Evolutionary conservation across 2,888 invertebrate species (phyloP).

Genomic region (Griposia aprilina): DNA sequence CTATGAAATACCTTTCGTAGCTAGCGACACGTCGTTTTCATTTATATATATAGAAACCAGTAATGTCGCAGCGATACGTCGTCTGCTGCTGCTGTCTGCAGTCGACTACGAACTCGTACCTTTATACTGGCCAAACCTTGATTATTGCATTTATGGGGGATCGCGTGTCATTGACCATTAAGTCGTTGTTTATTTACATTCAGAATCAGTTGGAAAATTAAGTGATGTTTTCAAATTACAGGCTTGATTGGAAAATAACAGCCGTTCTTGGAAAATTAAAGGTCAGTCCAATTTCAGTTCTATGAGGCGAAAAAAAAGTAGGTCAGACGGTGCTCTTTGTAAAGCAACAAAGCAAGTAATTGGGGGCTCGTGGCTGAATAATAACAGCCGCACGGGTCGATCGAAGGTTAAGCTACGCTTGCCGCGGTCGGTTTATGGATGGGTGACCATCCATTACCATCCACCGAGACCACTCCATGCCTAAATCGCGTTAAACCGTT

Average conservation of each 20-base stretch:
- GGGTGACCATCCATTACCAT: too few relatives aligned
- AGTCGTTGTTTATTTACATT: conserved; percentile 22
- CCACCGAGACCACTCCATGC: too few relatives aligned
- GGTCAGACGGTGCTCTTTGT: not conserved
- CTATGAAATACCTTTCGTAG: too few relatives aligned
- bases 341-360: not conserved
- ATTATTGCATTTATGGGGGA: conserved; percentile 10
- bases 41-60: too few relatives aligned
- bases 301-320: not conserved
- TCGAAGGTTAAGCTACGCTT: too few relatives aligned
- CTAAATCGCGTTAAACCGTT: too few relatives aligned
- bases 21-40: too few relatives aligned
- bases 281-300: conserved; percentile 6
- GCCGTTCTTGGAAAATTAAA: conserved; percentile 15
- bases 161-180: conserved; percentile 37
- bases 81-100: too few relatives aligned
- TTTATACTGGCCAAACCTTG: not conserved
- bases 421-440: too few relatives aligned
- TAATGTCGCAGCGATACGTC: too few relatives aligned
- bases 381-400: not conserved
- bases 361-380: not conserved
- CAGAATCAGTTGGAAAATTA: conserved; percentile 13
- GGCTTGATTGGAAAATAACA: conserved; percentile 26
- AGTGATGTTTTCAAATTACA: conserved; percentile 26
- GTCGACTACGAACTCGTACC: too few relatives aligned